These are phyloP conservation scores for Pseudobourletiella spinata DNA, from an alignment of 1,140 invertebrate genomes.

Conservation along the genomic window DNA sequence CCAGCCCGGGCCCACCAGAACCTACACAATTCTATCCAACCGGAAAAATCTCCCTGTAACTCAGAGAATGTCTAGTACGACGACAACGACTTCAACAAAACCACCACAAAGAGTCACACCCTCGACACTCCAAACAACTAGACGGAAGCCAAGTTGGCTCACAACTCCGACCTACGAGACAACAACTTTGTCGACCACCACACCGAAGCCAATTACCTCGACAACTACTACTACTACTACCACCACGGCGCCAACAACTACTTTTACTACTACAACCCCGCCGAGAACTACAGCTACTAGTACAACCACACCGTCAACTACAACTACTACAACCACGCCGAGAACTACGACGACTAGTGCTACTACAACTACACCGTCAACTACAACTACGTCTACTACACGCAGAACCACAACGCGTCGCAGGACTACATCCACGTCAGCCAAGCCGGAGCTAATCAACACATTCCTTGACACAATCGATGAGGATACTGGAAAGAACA, in stretches of 20 bases:
- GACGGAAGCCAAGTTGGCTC: no score
- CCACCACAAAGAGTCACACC: no score
- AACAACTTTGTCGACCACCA: no score
- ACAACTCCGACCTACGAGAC: no score
- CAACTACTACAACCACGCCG: not conserved
- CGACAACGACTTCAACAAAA: no score
- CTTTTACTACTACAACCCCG: not conserved
- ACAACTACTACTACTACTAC: no score
- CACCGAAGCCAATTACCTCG: no score
- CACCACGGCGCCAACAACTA: not conserved
- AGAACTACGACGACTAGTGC: not conserved
- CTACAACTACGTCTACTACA: not conserved
- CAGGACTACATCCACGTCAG: not conserved
- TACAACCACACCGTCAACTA: not conserved
- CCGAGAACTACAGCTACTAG: not conserved
- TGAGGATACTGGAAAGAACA: conserved; percentile 4
- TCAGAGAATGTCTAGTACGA: no score
- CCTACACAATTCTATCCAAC: no score
- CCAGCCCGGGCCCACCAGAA: no score
- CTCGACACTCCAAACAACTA: no score
- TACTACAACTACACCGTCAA: conserved; percentile 1
- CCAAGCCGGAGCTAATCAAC: not conserved
- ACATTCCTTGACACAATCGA: conserved; percentile 5
- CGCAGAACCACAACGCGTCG: not conserved
- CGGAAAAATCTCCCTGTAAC: no score